phyloP scores from a whole-genome alignment of 2,888 invertebrate species.

The Limnephilus rhombicus region DNA sequence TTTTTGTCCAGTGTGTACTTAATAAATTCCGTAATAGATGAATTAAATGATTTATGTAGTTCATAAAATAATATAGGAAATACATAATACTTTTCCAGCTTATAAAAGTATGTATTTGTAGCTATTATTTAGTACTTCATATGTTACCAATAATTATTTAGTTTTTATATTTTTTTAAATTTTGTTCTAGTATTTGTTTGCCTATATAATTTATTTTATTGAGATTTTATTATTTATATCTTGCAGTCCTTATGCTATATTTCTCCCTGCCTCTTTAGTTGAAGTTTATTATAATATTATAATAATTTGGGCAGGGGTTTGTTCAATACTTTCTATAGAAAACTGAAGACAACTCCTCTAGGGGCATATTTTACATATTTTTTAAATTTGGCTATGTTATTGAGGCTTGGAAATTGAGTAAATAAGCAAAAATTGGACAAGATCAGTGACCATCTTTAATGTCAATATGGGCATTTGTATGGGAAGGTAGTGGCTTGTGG shows the following conservation, averaged over 20 bases:
- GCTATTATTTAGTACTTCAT: not conserved
- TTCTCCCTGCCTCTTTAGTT: no score
- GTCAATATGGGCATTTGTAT: not conserved
- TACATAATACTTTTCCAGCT: not conserved
- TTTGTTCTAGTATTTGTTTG: not conserved
- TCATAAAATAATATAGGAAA: constrained; percentile 1
- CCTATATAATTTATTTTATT: not conserved
- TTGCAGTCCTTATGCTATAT: no score
- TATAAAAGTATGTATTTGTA: not conserved
- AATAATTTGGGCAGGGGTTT: no score
- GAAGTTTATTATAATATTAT: no score
- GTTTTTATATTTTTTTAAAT: not conserved
- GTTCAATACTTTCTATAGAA: no score
- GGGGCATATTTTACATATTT: no score
- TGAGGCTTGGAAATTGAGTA: not conserved
- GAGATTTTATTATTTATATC: not conserved
- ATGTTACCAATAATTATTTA: not conserved
- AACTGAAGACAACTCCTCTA: no score
- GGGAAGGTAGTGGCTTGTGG: not conserved
- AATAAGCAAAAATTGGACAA: not conserved
- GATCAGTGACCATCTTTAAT: not conserved
- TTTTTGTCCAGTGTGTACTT: not conserved
- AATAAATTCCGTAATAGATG: not conserved
- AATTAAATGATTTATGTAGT: not conserved
- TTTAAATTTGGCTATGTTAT: no score